These are phyloP conservation scores for Drosophila stalkeri DNA, from an alignment of 2,888 invertebrate genomes.

Conservation along the genomic window DNA sequence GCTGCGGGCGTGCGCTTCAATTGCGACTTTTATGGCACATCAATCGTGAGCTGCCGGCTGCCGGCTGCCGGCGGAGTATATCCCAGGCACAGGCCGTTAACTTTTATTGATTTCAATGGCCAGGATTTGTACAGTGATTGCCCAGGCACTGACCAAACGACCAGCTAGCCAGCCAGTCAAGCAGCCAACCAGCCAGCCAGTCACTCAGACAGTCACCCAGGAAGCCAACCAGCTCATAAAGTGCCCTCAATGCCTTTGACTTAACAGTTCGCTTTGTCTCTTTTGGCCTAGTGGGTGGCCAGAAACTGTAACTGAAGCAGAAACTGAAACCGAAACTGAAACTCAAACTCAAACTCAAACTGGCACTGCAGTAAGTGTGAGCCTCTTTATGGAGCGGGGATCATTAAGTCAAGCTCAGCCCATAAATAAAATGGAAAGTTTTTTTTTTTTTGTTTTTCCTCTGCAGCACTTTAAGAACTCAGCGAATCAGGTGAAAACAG, in stretches of 20 bases:
- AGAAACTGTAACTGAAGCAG: background rate
- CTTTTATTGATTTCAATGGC: conserved; percentile 83
- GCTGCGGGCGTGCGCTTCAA: conserved; percentile 79
- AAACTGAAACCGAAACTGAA: background rate
- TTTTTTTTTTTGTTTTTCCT: conserved; percentile 30
- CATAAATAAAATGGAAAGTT: conserved; percentile 79
- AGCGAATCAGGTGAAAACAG: conserved; percentile 40
- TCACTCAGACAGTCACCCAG: conserved; percentile 25
- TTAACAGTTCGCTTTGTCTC: conserved; percentile 80
- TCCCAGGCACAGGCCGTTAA: conserved; percentile 77
- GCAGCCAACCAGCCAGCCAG: conserved; percentile 9
- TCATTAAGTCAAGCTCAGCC: conserved; percentile 82
- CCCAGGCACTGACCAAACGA: conserved; percentile 53
- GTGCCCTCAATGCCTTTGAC: conserved; percentile 82
- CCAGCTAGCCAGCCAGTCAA: conserved; percentile 5
- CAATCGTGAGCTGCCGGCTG: conserved; percentile 63
- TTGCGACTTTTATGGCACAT: conserved; percentile 82
- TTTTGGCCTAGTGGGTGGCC: conserved; percentile 11
- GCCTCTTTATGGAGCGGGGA: conserved; percentile 44
- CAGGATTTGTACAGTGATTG: conserved; percentile 81
- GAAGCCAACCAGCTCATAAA: conserved; percentile 54
- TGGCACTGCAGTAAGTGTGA: conserved; percentile 13
- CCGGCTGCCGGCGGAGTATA: conserved; percentile 11
- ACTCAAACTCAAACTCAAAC: conserved; percentile 3
- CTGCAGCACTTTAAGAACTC: conserved; percentile 38